Evolutionary conservation across 1,140 invertebrate species (phyloP), one percentile per base, ranked within the genome.

Genomic region (Formica selysi): DNA sequence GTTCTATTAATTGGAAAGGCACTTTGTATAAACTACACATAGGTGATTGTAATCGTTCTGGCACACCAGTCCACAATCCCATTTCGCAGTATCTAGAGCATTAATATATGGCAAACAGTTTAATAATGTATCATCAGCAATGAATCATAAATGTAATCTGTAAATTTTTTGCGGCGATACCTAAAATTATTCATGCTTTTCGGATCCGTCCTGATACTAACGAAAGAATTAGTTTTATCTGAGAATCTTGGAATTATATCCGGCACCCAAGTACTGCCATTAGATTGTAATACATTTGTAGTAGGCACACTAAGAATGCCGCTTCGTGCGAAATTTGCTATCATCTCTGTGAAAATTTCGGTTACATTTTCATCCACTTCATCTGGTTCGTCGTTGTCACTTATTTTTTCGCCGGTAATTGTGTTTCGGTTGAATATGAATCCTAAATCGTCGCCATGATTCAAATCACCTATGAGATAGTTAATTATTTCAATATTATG

Each of bases 361-460:
- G 96, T 94, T 4, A 97, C 96, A 89, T 95, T 93, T 32, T 96
- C 91, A 91, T 98, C 97, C 19, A 94, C 90, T 54, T 95, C 89
- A 85, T 95, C 89, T 86, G 90, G 94, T 5, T 95, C 94, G 7
- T 94, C 92, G 3, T 91, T 91, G 7, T 92, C 91, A 2, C 89
- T 88, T 29, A 96, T 67, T 22, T 96, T 93, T 48, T 95, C 95
- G 0, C 97, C 97, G 41, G 96, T 95, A 3, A 96, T 93, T 59
- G 96, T 95, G 51, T 96, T 95, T 2, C 95, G 95, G 87, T 97
- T 96, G 88, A 97, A 97, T 86, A 97, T 93, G 79, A 97, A 97
- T 38, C 96, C 96, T 7, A 97, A 91, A 89, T 97, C 97, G 89
- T 97, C 97, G 1, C 97, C 97, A 90, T 97, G 96, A 11, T 95